Percentiles rank a stretch among this genome's conserved stretches.
Evolutionary conservation across 2,888 invertebrate genomes (phyloP).

Genomic region (Archips crataeganus): DNA sequence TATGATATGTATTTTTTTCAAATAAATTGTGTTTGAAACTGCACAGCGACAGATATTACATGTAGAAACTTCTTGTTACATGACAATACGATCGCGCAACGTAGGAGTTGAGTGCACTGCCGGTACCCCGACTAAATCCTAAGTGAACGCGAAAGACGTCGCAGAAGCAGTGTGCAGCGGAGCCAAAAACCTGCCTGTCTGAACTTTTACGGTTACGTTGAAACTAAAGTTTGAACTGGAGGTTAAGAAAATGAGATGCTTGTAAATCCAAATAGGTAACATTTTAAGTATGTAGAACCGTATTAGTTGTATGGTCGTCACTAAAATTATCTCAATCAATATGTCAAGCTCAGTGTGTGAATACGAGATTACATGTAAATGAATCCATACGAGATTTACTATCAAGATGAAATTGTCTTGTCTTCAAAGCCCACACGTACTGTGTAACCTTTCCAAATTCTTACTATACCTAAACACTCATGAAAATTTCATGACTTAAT

Average conservation of each 20-base stretch:
- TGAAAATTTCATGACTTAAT: slow-evolving; percentile 5
- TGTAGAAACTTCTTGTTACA: not conserved
- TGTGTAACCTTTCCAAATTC: not conserved
- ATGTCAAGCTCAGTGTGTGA: too few relatives aligned
- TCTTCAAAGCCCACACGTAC: too few relatives aligned
- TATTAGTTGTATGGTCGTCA: too few relatives aligned
- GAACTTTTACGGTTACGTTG: not conserved
- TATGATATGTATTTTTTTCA: too few relatives aligned
- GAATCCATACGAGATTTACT: too few relatives aligned
- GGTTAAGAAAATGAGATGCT: not conserved
- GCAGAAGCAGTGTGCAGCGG: slow-evolving; percentile 4
- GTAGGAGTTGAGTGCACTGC: slow-evolving; percentile 1
- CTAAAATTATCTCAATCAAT: too few relatives aligned
- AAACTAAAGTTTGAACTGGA: not conserved
- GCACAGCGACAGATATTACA: not conserved
- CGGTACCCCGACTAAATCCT: slow-evolving; percentile 12
- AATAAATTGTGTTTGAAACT: too few relatives aligned
- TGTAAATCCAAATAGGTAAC: not conserved
- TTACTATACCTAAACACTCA: not conserved
- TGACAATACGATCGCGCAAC: not conserved
- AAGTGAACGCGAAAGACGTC: slow-evolving; percentile 20
- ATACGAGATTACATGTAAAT: too few relatives aligned
- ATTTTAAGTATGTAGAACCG: too few relatives aligned
- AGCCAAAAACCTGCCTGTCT: slow-evolving; percentile 16
- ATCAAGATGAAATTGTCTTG: too few relatives aligned